Evolutionary conservation across 2,113 vertebrate genomes (phyloP).

Genomic region (Numida meleagris): DNA sequence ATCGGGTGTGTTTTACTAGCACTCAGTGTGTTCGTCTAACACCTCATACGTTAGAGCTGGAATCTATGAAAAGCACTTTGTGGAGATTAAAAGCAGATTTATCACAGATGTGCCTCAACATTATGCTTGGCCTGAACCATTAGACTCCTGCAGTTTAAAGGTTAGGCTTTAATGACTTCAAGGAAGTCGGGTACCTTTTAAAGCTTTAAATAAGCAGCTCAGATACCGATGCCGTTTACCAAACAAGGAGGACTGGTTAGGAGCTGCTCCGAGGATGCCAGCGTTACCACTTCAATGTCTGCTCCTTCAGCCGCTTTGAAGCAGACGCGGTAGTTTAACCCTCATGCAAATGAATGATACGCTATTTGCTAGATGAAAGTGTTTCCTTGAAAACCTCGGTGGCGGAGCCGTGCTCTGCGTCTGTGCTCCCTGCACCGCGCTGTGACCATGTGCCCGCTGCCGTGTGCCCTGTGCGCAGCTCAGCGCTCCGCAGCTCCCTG

Average conservation of each 20-base stretch:
- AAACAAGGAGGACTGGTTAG: slow-evolving; percentile 36
- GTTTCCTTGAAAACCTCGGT: neutral
- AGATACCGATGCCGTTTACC: neutral
- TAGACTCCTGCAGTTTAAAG: slow-evolving; percentile 66
- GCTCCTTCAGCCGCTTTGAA: neutral
- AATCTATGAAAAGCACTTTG: neutral
- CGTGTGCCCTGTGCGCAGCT: no score
- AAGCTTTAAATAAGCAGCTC: neutral
- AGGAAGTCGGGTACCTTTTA: slow-evolving; percentile 52
- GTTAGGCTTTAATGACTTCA: slow-evolving; percentile 64
- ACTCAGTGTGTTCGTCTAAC: neutral
- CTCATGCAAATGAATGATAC: neutral
- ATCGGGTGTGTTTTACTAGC: slow-evolving; percentile 2
- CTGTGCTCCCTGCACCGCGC: neutral
- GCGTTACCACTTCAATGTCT: neutral
- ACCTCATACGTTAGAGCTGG: slow-evolving; percentile 17
- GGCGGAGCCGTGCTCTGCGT: neutral
- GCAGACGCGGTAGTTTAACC: neutral
- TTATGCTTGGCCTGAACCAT: slow-evolving; percentile 45
- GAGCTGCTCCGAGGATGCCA: neutral
- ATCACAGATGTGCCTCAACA: slow-evolving; percentile 38
- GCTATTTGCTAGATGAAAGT: neutral
- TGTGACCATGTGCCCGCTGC: no score
- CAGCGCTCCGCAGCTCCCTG: no score
- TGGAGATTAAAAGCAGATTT: slow-evolving; percentile 49